Base-by-base conservation (phyloP, 2,888 invertebrate species). In the Sarcophaga rosellei region DNA sequence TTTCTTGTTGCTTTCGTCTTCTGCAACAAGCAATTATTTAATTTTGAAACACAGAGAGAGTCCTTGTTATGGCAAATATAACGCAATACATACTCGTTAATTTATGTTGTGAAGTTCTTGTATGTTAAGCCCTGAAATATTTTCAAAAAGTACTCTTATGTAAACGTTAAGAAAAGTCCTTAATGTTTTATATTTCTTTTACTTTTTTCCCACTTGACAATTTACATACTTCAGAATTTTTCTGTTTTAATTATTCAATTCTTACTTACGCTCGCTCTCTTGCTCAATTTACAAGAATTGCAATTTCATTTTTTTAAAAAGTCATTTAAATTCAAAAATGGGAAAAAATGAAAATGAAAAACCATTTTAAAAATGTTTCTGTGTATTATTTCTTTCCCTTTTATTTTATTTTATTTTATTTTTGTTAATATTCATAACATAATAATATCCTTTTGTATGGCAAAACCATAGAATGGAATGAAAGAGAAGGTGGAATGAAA, bases 211-310 rank as follows among this genome's bases (percentile, higher is more conserved):
- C 66, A 72, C 82, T 78, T 83, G 66, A 78, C 72, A 83, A 72
- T 35, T 83, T 68, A 63, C 75, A 76, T 70, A 73, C 73, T 78
- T 73, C 47, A 81, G 21, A 82, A 53, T 47, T 82, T 77, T 82
- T 82, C 70, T 77, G 59, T 78, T 83, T 83, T 83, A 83, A 83
- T 83, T 83, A 83, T 83, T 77, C 78, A 83, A 68, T 83, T 83
- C 68, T 35, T 35, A 35, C 68, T 35, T 35, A 35, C 8, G 8
- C 35, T 35, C 35, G 35, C 35, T 35, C 35, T 35, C 35, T 35
- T 35, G 35, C 35, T 72, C 65, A 57, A 23, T 21, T 59, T 66
- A 63, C 44, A 81, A 76, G 70, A 59, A 63, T 66, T 35, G 53
- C 72, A 47, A 72, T 82, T 79, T 35, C 35, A 35, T 35, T 35